Percentiles rank a stretch among this genome's conserved stretches.
These are phyloP conservation scores for Premnoplex brunnescens DNA, from an alignment of 2,797 vertebrate genomes.

Conservation along the genomic window DNA sequence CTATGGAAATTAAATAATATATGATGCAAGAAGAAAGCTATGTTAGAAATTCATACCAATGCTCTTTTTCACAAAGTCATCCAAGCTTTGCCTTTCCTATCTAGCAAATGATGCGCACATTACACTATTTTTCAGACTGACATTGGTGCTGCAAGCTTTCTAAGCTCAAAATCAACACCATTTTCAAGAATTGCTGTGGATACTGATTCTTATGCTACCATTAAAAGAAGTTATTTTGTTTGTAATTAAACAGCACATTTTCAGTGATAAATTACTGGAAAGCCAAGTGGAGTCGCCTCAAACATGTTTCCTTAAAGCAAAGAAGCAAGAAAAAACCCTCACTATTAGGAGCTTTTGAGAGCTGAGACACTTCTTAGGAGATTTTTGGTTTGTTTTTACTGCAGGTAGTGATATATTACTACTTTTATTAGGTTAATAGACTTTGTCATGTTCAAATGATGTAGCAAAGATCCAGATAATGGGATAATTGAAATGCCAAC, in stretches of 20 bases:
- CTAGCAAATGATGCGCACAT: neutral
- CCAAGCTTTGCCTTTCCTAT: neutral
- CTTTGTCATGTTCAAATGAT: neutral
- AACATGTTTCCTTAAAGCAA: neutral
- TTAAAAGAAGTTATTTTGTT: neutral
- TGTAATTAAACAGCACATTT: neutral
- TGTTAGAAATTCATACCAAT: neutral
- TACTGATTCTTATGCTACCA: neutral
- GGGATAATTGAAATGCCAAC: neutral
- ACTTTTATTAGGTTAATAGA: neutral
- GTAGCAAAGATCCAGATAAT: neutral
- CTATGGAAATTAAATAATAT: conserved; percentile 45
- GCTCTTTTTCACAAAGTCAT: neutral
- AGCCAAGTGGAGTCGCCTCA: neutral
- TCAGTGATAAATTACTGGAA: neutral
- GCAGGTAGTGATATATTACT: neutral
- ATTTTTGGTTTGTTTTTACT: neutral
- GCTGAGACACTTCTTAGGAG: neutral
- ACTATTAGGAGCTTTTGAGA: neutral
- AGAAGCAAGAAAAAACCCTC: neutral
- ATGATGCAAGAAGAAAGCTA: neutral
- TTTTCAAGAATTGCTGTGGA: neutral
- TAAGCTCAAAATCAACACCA: neutral
- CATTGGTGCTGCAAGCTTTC: neutral
- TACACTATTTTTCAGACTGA: neutral